Evolutionary conservation across 2,888 invertebrate genomes (phyloP).

Genomic region (Mechanitis messenoides): DNA sequence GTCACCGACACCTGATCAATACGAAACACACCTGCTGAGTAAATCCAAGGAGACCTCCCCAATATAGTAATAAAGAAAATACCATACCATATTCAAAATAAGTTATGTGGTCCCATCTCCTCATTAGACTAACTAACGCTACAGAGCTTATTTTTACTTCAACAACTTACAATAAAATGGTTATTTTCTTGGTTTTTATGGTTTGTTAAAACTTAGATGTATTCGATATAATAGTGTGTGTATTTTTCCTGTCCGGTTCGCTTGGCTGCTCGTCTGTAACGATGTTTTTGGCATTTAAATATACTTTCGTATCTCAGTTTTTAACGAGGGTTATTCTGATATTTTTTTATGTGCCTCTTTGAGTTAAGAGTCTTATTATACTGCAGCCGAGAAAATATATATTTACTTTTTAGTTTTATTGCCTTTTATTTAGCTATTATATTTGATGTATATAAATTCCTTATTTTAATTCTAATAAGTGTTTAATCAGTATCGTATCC

Average conservation of each 20-base stretch:
- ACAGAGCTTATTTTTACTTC: conserved; percentile 14
- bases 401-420: no score
- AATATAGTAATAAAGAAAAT: conserved; percentile 31
- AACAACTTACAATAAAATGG: conserved; percentile 4
- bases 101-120: conserved; percentile 23
- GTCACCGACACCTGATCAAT: conserved; percentile 25
- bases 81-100: conserved; percentile 26
- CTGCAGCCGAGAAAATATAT: no score
- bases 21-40: conserved; percentile 16
- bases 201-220: conserved; percentile 15
- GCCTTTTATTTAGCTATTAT: background rate
- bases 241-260: conserved; percentile 50
- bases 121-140: conserved; percentile 26
- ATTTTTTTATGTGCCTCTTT: conserved; percentile 5
- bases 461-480: no score
- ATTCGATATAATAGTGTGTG: conserved; percentile 36
- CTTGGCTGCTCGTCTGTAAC: conserved; percentile 45
- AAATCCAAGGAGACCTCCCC: conserved; percentile 15
- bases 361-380: no score
- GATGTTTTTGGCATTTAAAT: conserved; percentile 45
- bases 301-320: conserved; percentile 25
- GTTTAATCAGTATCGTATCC: no score
- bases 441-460: background rate
- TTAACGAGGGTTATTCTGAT: conserved; percentile 12
- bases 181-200: conserved; percentile 4